These are phyloP conservation scores for Calosoma granatense DNA, from an alignment of 1,140 invertebrate genomes.

Conservation along the genomic window DNA sequence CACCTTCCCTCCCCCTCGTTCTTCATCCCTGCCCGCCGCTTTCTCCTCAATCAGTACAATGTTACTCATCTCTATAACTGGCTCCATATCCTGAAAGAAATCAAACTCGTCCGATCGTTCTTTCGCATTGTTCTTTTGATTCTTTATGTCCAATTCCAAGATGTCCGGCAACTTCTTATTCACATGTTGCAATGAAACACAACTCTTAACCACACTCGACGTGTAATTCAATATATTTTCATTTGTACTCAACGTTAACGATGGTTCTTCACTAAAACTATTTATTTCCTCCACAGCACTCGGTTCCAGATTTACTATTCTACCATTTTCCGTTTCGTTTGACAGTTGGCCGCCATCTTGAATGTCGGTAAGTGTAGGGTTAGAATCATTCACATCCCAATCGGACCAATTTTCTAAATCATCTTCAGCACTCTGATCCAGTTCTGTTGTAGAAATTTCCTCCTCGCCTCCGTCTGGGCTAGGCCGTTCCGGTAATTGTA, in stretches of 20 bases:
- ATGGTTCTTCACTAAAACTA: background rate
- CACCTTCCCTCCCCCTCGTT: too few species aligned
- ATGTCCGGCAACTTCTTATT: constrained; percentile 50
- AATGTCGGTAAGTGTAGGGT: constrained; percentile 10
- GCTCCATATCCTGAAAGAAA: constrained; percentile 77
- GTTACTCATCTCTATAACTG: constrained; percentile 57
- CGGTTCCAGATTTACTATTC: constrained; percentile 21
- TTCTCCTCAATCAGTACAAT: constrained; percentile 24
- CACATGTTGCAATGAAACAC: constrained; percentile 25
- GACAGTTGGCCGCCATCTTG: background rate
- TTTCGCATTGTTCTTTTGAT: constrained; percentile 38
- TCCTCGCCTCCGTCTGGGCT: constrained; percentile 74
- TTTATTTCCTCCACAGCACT: constrained; percentile 26
- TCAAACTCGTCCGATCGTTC: constrained; percentile 51
- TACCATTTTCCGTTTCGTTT: constrained; percentile 10
- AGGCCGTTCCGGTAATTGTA: constrained; percentile 54
- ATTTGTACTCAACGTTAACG: background rate
- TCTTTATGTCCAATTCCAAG: constrained; percentile 62
- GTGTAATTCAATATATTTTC: background rate
- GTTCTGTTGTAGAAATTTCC: constrained; percentile 41
- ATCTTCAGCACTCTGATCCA: constrained; percentile 27
- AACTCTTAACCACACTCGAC: background rate
- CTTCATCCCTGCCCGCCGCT: constrained; percentile 4
- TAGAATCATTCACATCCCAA: constrained; percentile 52
- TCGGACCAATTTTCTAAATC: constrained; percentile 57